Evolutionary conservation across 2,888 invertebrate genomes (phyloP), one percentile per base, ranked within the genome.

Genomic region (Halictus quadricinctus): DNA sequence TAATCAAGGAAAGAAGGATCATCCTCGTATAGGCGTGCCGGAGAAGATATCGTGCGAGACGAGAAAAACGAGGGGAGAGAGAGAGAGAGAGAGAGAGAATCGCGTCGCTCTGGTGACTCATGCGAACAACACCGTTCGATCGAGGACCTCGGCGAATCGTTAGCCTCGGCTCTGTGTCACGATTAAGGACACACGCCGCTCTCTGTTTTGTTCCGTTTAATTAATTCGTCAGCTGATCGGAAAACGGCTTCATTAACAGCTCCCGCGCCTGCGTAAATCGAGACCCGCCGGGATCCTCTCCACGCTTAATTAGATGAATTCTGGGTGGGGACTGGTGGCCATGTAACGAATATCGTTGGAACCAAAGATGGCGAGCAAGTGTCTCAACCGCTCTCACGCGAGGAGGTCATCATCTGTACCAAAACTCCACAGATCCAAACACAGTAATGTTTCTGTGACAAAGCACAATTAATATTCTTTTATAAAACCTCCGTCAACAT

Each of bases 1-100:
- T 73, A 86, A 87, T 72, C 58, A 41, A 50, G 84, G 79, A 80
- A 87, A 81, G 41, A 72, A 80, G 76, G 41, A 84, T 84, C 80
- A 79, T 60, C 66, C 73, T 60, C 84, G 58, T 76, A 54, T 76
- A 77, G 79, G 74, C 13, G 54, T 81, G 36, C 21, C 60, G 4
- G 13, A 15, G 25, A 12, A 60, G 64, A 86, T 83, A 79, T 84
- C 76, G 5, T 29, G 79, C 73, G 74, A 79, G 86, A 81, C 79
- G 70, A 74, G 86, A 54, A 54, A 54, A n/a, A n/a, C 3, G 54
- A 54, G 54, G 10, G 54, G 29, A 2, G 13, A 60, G 58, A 25
- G 58, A 60, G 25, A 25, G 3, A 36, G 36, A 36, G 36, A 36
- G 36, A 36, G 36, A 36, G 36, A 21, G 41, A 5, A 77, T 79